A percentile compares a stretch with the other conserved stretches of the same genome.
Evolutionary conservation across 2,113 vertebrate genomes (phyloP).

Genomic region (Seriola aureovittata): DNA sequence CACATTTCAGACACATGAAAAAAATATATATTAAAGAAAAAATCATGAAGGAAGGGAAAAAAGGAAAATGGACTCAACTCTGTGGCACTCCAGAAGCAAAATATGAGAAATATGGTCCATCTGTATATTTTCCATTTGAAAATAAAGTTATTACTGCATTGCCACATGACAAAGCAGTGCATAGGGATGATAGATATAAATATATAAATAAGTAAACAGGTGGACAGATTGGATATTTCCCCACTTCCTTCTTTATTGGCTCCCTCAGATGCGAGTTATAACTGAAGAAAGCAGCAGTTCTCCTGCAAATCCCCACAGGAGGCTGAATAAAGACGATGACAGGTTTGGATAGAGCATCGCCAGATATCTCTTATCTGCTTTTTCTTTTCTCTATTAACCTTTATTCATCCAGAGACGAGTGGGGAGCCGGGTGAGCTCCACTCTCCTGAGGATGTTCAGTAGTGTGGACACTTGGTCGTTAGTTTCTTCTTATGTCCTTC

Average conservation of each 20-base stretch:
- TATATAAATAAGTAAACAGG: slow-evolving; percentile 54
- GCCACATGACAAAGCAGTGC: slow-evolving; percentile 24
- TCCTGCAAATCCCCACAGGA: slow-evolving; percentile 15
- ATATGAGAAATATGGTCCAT: slow-evolving; percentile 2
- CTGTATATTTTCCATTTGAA: slow-evolving; percentile 41
- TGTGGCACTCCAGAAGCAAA: not conserved
- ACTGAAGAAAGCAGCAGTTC: not conserved
- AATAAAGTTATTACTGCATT: slow-evolving; percentile 19
- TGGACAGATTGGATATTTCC: slow-evolving; percentile 35
- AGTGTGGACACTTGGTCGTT: not conserved
- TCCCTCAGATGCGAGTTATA: slow-evolving; percentile 32
- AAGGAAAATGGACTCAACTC: slow-evolving; percentile 1
- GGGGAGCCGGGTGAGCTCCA: not conserved
- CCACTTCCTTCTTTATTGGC: slow-evolving; percentile 18
- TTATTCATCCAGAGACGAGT: slow-evolving; percentile 21
- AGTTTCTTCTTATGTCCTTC: not conserved
- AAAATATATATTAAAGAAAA: slow-evolving; percentile 16
- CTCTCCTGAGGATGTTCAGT: not conserved
- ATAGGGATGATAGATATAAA: slow-evolving; percentile 30
- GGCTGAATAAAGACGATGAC: slow-evolving; percentile 32
- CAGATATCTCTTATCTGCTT: slow-evolving; percentile 27
- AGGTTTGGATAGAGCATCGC: slow-evolving; percentile 16
- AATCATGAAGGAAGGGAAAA: not conserved
- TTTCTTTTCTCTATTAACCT: slow-evolving; percentile 40
- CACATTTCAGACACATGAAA: slow-evolving; percentile 23